A percentile compares a stretch with the other conserved stretches of the same genome.
Conservation (phyloP, 2,113 vertebrate species). For the Silurus asotus region DNA sequence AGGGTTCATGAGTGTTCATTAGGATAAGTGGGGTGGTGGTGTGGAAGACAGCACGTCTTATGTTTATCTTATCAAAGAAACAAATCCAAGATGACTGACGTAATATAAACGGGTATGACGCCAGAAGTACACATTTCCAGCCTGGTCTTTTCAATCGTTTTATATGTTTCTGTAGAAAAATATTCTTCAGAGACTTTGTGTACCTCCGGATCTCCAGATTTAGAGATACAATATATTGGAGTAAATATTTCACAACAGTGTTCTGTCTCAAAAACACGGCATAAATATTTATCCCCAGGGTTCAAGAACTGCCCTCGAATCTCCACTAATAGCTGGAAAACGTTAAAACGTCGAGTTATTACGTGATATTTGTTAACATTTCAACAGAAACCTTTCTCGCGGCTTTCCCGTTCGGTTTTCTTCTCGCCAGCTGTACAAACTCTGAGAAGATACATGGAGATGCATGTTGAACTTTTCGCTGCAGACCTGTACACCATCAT, state of each 20-base stretch:
- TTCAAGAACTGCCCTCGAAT: neutral
- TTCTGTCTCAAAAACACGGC: neutral
- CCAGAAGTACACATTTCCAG: no score
- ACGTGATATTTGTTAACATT: neutral
- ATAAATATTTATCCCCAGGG: neutral
- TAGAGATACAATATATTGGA: neutral
- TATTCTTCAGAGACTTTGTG: no score
- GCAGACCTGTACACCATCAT: neutral
- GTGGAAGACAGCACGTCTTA: no score
- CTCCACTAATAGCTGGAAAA: neutral
- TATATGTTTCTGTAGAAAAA: no score
- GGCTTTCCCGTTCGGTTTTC: neutral
- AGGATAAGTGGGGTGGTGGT: no score
- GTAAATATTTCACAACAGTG: neutral
- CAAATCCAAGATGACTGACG: no score
- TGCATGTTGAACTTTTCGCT: neutral
- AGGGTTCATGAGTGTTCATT: no score
- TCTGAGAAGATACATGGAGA: neutral
- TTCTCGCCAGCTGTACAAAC: neutral
- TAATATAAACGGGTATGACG: no score
- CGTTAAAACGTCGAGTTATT: neutral
- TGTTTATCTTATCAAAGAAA: no score
- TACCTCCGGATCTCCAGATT: neutral
- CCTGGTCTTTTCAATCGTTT: no score
- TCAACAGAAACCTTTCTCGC: neutral